phyloP scores from a whole-genome alignment of 2,797 vertebrate genomes.

The Halcyon smyrnensis region DNA sequence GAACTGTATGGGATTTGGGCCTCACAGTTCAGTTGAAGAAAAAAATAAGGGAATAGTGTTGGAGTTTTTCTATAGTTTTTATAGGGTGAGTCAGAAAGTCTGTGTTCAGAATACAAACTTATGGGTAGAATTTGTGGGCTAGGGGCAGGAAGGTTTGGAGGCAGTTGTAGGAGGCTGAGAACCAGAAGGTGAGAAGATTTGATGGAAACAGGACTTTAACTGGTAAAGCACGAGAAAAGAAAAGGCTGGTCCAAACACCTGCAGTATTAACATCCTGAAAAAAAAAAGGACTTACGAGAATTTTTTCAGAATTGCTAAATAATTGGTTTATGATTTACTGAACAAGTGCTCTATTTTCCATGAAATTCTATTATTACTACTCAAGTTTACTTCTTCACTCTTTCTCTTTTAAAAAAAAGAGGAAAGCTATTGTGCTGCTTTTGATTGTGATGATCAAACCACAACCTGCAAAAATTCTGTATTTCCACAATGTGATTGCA shows the following conservation, averaged over 20 bases:
- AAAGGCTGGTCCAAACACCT: neutral
- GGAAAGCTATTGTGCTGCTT: rapidly evolving
- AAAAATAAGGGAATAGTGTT: neutral
- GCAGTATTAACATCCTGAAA: neutral
- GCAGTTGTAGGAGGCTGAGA: neutral
- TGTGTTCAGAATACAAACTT: neutral
- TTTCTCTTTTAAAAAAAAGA: neutral
- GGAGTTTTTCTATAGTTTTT: neutral
- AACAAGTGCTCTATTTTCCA: neutral
- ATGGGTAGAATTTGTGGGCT: neutral
- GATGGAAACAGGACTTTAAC: neutral
- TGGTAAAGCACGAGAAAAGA: neutral
- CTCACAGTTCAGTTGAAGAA: neutral
- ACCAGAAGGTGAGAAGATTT: neutral
- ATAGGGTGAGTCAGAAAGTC: neutral
- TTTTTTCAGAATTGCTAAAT: neutral
- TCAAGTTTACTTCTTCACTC: neutral
- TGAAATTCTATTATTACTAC: neutral
- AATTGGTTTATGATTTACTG: neutral
- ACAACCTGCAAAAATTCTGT: rapidly evolving
- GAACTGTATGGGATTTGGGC: neutral
- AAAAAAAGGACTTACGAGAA: neutral
- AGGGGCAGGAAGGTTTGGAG: neutral
- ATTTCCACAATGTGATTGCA: conserved; percentile 22
- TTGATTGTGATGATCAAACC: neutral